Evolutionary conservation across 2,797 vertebrate genomes (phyloP).

Genomic region (Manis crassicaudata): DNA sequence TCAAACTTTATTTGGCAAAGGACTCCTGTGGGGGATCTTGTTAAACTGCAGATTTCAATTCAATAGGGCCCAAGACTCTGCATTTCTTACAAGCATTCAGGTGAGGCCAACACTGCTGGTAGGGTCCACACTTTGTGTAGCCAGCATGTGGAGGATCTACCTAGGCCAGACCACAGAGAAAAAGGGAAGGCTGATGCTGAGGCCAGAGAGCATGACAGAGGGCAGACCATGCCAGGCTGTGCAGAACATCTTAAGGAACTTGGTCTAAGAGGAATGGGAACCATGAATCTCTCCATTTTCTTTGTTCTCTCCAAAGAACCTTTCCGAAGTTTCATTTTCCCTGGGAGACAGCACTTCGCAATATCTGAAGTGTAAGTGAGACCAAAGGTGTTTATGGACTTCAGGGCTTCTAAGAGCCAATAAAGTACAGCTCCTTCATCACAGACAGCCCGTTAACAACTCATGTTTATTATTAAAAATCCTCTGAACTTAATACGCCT

Average conservation of each 20-base stretch:
- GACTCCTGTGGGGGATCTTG: not conserved
- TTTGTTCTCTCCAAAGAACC: constrained; percentile 48
- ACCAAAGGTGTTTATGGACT: constrained; percentile 83
- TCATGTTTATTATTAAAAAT: constrained; percentile 78
- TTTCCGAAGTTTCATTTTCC: constrained; percentile 52
- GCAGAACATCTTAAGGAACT: not conserved
- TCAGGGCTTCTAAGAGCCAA: constrained; percentile 68
- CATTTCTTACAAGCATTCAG: not conserved
- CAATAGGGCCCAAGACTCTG: not conserved
- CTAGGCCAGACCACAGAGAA: not conserved
- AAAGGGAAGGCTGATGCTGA: not conserved
- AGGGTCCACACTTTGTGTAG: not conserved
- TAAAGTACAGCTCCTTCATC: constrained; percentile 79
- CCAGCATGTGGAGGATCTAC: not conserved
- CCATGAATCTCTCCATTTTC: not conserved
- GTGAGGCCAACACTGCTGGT: not conserved
- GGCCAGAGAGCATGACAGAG: not conserved
- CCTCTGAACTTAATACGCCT: constrained; percentile 78
- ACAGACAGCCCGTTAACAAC: constrained; percentile 83
- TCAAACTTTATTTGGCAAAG: not conserved
- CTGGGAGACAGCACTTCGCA: constrained; percentile 64
- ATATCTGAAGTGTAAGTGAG: constrained; percentile 70
- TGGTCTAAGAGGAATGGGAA: not conserved
- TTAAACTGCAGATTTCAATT: not conserved
- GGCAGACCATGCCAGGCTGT: not conserved